These are phyloP conservation scores for Thymelicus acteon DNA, from an alignment of 2,888 invertebrate species.

Conservation along the genomic window DNA sequence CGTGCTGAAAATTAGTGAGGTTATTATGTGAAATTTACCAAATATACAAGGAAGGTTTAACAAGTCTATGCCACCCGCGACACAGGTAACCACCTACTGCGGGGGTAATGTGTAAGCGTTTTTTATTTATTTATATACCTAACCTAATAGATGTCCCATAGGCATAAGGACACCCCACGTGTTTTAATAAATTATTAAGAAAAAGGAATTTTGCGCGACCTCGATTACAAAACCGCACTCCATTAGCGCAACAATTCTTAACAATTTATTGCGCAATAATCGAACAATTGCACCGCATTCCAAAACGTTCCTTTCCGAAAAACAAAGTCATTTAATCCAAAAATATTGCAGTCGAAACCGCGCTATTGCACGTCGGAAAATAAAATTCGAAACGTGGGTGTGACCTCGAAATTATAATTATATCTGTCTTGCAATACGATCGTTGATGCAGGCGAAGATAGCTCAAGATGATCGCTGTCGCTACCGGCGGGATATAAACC, in stretches of 20 bases:
- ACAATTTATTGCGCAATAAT: background rate
- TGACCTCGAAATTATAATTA: conserved; percentile 75
- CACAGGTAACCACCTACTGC: too few species aligned
- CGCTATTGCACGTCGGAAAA: conserved; percentile 58
- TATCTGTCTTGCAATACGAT: conserved; percentile 63
- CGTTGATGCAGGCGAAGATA: conserved; percentile 33
- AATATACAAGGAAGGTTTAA: too few species aligned
- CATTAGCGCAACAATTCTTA: background rate
- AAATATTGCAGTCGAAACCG: conserved; percentile 50
- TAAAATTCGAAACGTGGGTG: conserved; percentile 66
- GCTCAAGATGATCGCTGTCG: conserved; percentile 32
- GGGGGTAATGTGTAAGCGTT: too few species aligned
- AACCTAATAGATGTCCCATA: too few species aligned
- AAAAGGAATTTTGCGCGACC: background rate
- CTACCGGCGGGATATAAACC: conserved; percentile 22
- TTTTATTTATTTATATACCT: too few species aligned
- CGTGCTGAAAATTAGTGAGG: too few species aligned
- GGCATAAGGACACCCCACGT: too few species aligned
- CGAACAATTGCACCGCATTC: conserved; percentile 9
- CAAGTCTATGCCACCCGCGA: too few species aligned
- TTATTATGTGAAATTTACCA: too few species aligned
- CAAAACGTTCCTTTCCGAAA: conserved; percentile 32
- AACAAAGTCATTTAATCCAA: conserved; percentile 51
- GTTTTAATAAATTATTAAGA: too few species aligned
- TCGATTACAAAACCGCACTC: background rate